Conservation (phyloP, 2,888 invertebrate species). For the Dryococelus australis region DNA sequence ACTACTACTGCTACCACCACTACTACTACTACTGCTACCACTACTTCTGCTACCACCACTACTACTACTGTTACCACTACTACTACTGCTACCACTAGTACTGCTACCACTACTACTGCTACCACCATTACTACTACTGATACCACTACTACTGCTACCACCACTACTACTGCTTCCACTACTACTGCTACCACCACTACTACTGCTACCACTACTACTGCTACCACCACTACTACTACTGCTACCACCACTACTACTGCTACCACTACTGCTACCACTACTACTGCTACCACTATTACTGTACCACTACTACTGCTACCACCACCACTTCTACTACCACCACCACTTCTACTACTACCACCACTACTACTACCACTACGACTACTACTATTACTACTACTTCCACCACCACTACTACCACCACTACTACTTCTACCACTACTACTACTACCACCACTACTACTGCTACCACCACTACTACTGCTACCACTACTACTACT, state of each 20-base stretch:
- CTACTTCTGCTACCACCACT: too few relatives aligned
- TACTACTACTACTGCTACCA: too few relatives aligned
- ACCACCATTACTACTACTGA: too few relatives aligned
- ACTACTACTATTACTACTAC: not conserved
- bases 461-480: not conserved
- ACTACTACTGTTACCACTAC: not conserved
- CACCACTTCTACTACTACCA: not conserved
- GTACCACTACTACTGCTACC: too few relatives aligned
- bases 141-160: too few relatives aligned
- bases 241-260: not conserved
- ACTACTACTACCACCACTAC: too few relatives aligned
- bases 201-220: not conserved
- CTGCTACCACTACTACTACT: not conserved
- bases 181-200: not conserved
- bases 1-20: not conserved
- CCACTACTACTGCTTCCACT: too few relatives aligned
- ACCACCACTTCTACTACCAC: too few relatives aligned
- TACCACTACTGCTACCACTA: not conserved
- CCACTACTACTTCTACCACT: too few relatives aligned
- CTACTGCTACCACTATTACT: not conserved
- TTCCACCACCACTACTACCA: too few relatives aligned
- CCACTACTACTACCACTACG: not conserved
- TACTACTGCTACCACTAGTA: too few relatives aligned
- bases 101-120: too few relatives aligned
- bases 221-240: not conserved